Base-by-base conservation (phyloP, 2,797 vertebrate species). In the Microctenopoma lineatum region DNA sequence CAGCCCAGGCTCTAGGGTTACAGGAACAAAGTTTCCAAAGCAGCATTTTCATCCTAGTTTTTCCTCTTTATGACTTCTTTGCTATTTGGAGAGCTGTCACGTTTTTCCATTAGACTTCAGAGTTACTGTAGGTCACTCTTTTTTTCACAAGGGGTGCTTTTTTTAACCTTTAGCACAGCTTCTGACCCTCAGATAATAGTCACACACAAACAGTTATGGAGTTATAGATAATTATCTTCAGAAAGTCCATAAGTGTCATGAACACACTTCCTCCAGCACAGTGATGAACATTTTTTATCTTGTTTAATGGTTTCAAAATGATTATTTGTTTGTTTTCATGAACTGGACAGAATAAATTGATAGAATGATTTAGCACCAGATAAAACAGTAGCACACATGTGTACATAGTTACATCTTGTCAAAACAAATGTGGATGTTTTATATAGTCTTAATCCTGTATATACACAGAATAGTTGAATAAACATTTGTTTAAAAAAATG, bases 21-120 rank as follows among this genome's bases (percentile, higher is more conserved):
- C 90, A 81, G 73, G 76, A 78, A 80, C 70, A 84, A 13, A 86
- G 84, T 90, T 92, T 90, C 89, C 88, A 88, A 90, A 90, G 87
- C 82, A 86, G 42, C 70, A 63, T 89, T 89, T 85, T 86, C 75
- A 75, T 88, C 50, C 84, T 64, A 47, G 52, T 66, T 86, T 89
- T 86, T 86, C 80, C 80, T 66, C 64, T 84, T 55, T 42, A 52
- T 60, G 69, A 58, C 54, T 60, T 80, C 59, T 56, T 69, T 4
- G 18, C 66, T 75, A 53, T 79, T 81, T 70, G 59, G 63, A 81
- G 39, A 58, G 45, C 53, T 73, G 61, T 74, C 73, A 67, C 39
- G 26, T 81, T 58, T 89, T 88, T 87, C 79, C 80, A 79, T 69
- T 21, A 66, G 54, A 47, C 65, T 18, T 2, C 55, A 56, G 64